Evolutionary conservation across 1,140 invertebrate genomes (phyloP).

Genomic region (Hestina assimilis): DNA sequence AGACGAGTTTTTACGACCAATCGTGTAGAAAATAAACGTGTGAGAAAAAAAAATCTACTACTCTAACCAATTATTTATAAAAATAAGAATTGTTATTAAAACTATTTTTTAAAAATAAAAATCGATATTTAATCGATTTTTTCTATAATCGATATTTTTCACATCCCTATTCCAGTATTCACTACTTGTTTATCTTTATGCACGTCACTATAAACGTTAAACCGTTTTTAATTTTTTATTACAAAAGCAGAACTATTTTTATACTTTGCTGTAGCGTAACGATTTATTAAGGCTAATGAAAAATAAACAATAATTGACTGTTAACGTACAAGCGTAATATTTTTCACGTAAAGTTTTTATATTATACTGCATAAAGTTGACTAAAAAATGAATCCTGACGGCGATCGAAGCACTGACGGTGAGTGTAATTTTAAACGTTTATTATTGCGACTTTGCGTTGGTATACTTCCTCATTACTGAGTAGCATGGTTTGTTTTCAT

Average conservation of each 20-base stretch:
- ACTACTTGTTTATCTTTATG: too few relatives aligned
- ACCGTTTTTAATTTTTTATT: constrained; percentile 60
- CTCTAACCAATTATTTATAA: too few relatives aligned
- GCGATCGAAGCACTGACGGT: constrained; percentile 56
- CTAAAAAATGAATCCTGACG: constrained; percentile 52
- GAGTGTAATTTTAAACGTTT: constrained; percentile 43
- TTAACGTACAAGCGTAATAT: constrained; percentile 33
- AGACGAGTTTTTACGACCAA: too few relatives aligned
- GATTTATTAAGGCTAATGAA: constrained; percentile 55
- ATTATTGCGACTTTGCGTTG: constrained; percentile 58
- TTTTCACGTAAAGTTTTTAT: constrained; percentile 7
- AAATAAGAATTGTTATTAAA: too few relatives aligned
- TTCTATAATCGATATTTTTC: too few relatives aligned
- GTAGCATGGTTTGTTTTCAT: constrained; percentile 38
- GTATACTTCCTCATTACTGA: constrained; percentile 46
- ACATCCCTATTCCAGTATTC: too few relatives aligned
- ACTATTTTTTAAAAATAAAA: too few relatives aligned
- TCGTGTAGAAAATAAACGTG: too few relatives aligned
- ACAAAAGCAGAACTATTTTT: constrained; percentile 63
- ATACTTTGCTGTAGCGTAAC: constrained; percentile 47
- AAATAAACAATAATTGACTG: constrained; percentile 56
- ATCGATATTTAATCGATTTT: too few relatives aligned
- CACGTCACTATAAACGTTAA: constrained; percentile 38
- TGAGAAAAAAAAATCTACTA: too few relatives aligned
- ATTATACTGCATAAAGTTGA: constrained; percentile 20